phyloP scores from a whole-genome alignment of 2,113 vertebrate species.

The Corynorhinus townsendii region DNA sequence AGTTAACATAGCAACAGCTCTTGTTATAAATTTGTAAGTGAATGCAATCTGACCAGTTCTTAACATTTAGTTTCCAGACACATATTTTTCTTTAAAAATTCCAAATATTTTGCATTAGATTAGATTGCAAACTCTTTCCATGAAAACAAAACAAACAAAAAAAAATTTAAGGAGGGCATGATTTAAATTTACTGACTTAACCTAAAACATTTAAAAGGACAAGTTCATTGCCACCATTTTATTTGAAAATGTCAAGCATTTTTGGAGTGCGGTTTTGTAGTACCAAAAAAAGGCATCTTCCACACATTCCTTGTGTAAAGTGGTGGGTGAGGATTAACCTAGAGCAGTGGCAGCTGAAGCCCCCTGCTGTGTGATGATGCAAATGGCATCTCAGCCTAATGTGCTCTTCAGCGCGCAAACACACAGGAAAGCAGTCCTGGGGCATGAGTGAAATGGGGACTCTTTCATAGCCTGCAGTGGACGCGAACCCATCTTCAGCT shows the following conservation, averaged over 20 bases:
- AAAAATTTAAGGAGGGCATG: neutral
- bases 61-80: neutral
- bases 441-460: constrained; percentile 41
- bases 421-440: constrained; percentile 22
- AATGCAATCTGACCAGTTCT: constrained; percentile 1
- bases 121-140: neutral
- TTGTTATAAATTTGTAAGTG: neutral
- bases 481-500: constrained; percentile 30
- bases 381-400: constrained; percentile 81
- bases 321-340: constrained; percentile 72
- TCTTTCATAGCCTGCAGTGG: neutral
- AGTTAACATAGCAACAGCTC: neutral
- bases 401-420: constrained; percentile 37
- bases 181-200: constrained; percentile 50
- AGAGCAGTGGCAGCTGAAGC: constrained; percentile 79
- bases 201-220: constrained; percentile 54
- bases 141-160: neutral
- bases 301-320: constrained; percentile 57
- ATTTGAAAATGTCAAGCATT: constrained; percentile 68
- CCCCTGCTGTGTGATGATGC: constrained; percentile 86
- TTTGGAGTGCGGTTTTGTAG: constrained; percentile 56
- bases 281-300: constrained; percentile 65
- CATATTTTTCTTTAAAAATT: constrained; percentile 14
- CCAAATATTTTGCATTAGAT: neutral
- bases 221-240: constrained; percentile 50